Evolutionary conservation across 2,888 invertebrate species (phyloP).

Genomic region (Pecten maximus): DNA sequence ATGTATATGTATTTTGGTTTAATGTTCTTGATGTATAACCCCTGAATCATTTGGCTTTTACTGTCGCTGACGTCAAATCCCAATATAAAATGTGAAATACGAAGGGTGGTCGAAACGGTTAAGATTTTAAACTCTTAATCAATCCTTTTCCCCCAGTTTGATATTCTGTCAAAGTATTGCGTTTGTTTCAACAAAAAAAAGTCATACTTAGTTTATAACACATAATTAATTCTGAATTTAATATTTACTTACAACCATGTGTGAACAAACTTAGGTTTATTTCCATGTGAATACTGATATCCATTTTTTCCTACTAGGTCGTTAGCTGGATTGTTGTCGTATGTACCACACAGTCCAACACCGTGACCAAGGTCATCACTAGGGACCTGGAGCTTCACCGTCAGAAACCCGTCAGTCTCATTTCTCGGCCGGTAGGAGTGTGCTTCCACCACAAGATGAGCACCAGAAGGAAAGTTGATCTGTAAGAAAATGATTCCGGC

Average conservation of each 20-base stretch:
- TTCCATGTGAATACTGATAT: constrained; percentile 37
- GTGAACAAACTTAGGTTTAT: constrained; percentile 26
- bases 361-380: constrained; percentile 29
- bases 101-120: too few relatives aligned
- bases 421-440: background rate
- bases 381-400: constrained; percentile 39
- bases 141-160: too few relatives aligned
- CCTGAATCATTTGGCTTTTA: too few relatives aligned
- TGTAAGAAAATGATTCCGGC: background rate
- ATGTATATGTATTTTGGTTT: too few relatives aligned
- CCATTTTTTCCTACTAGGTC: constrained; percentile 55
- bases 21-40: too few relatives aligned
- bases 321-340: constrained; percentile 53
- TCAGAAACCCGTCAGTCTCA: constrained; percentile 39
- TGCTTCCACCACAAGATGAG: constrained; percentile 19
- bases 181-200: too few relatives aligned
- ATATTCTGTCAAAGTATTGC: too few relatives aligned
- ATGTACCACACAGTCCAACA: constrained; percentile 60
- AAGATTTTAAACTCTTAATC: too few relatives aligned
- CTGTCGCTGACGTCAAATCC: too few relatives aligned
- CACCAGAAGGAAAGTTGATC: constrained; percentile 46
- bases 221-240: background rate
- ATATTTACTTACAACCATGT: constrained; percentile 39
- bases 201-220: too few relatives aligned
- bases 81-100: too few relatives aligned